phyloP scores from a whole-genome alignment of 1,140 invertebrate genomes.

The Diorhabda carinulata region DNA sequence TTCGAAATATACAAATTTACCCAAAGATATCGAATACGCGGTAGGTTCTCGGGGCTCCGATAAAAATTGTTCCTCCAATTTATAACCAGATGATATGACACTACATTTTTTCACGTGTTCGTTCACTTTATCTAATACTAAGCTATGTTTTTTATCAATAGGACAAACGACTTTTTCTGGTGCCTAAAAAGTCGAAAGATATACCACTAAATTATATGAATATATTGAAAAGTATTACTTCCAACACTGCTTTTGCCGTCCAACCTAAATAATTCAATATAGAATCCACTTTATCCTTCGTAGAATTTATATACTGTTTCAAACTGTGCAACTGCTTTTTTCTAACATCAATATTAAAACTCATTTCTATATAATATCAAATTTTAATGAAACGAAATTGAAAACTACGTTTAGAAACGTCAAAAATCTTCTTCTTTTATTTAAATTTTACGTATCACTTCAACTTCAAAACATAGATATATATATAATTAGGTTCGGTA shows the following conservation, averaged over 20 bases:
- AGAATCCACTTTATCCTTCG: conserved; percentile 38
- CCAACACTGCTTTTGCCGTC: conserved; percentile 29
- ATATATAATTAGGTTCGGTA: too few species aligned
- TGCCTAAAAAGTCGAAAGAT: conserved; percentile 24
- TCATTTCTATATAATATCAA: conserved; percentile 29
- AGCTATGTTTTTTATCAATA: conserved; percentile 48
- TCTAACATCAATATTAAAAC: conserved; percentile 44
- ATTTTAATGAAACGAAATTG: neutral
- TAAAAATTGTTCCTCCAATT: conserved; percentile 47
- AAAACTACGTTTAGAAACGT: neutral
- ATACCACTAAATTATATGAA: conserved; percentile 13
- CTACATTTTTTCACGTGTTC: conserved; percentile 51
- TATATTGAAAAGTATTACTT: conserved; percentile 28
- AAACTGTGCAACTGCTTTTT: conserved; percentile 45
- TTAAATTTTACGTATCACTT: too few species aligned
- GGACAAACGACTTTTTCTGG: conserved; percentile 47
- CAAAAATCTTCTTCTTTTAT: too few species aligned
- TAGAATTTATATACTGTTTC: conserved; percentile 42
- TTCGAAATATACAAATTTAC: conserved; percentile 19
- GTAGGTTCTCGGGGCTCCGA: conserved; percentile 45
- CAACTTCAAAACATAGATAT: too few species aligned
- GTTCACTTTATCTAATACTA: conserved; percentile 45
- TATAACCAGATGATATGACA: conserved; percentile 52
- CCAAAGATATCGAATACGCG: conserved; percentile 46
- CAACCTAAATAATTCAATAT: conserved; percentile 40